Conservation (phyloP, 2,888 invertebrate species). For the Ophion ventricosus region DNA sequence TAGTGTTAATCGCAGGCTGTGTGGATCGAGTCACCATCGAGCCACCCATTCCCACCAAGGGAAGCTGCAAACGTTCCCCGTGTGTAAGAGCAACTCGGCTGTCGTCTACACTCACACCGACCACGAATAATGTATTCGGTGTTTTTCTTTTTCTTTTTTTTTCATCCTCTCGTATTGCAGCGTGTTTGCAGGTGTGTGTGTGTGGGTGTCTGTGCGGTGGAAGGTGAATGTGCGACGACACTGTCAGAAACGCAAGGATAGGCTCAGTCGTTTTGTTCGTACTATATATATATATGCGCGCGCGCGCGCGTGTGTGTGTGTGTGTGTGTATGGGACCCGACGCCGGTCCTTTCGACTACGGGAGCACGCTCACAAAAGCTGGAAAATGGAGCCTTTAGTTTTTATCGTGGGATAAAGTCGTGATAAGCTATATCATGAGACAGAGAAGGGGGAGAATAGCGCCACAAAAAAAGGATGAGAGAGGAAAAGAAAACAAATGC, state of each 20-base stretch:
- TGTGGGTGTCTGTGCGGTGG: background rate
- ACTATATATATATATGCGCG: background rate
- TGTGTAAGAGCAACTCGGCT: background rate
- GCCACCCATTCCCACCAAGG: conserved; percentile 40
- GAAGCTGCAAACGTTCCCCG: conserved; percentile 48
- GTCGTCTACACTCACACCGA: conserved; percentile 19
- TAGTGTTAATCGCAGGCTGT: conserved; percentile 53
- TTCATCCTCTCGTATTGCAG: conserved; percentile 41
- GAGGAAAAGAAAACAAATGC: conserved; percentile 45
- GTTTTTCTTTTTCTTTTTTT: conserved; percentile 32
- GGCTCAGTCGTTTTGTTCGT: conserved; percentile 42
- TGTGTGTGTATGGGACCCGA: conserved; percentile 29
- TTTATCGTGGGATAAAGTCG: conserved; percentile 81
- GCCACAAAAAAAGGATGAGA: conserved; percentile 56
- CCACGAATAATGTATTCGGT: conserved; percentile 37
- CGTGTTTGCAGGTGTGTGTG: conserved; percentile 4
- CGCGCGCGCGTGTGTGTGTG: background rate
- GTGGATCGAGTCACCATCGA: conserved; percentile 46
- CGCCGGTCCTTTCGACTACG: conserved; percentile 64
- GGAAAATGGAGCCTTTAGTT: conserved; percentile 81
- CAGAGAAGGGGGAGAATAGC: conserved; percentile 68
- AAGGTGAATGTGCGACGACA: conserved; percentile 43
- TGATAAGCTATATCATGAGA: conserved; percentile 80
- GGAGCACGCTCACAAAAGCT: conserved; percentile 76
- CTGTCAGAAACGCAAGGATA: conserved; percentile 54